Evolutionary conservation across 1,140 invertebrate genomes (phyloP).

Genomic region (Portunus trituberculatus): DNA sequence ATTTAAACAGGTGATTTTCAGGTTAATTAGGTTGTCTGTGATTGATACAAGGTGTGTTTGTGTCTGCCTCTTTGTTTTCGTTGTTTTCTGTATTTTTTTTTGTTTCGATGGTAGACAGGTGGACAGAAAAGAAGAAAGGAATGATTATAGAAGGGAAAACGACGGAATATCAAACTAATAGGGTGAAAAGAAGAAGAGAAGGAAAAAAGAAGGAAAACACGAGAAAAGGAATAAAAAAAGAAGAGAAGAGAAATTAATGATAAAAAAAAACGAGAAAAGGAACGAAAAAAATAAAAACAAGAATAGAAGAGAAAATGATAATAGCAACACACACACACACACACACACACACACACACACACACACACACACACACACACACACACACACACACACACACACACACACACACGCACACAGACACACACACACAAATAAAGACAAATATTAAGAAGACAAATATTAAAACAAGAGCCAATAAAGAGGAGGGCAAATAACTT

Average conservation of each 20-base stretch:
- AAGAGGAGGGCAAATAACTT: too few relatives aligned
- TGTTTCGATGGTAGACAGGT: neutral
- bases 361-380: slow-evolving; percentile 29
- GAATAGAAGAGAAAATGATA: too few relatives aligned
- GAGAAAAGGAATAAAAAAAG: neutral
- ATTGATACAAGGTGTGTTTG: too few relatives aligned
- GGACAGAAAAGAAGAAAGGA: too few relatives aligned
- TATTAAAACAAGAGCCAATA: slow-evolving; percentile 1
- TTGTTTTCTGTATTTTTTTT: neutral
- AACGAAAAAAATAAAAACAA: too few relatives aligned
- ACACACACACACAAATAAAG: slow-evolving; percentile 29
- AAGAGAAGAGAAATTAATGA: too few relatives aligned
- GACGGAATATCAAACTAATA: too few relatives aligned
- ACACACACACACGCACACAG: slow-evolving; percentile 27
- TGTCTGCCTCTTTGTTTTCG: too few relatives aligned
- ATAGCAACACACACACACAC: neutral
- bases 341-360: slow-evolving; percentile 41
- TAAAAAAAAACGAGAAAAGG: neutral
- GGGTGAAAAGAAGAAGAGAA: too few relatives aligned
- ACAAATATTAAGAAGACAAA: slow-evolving; percentile 40
- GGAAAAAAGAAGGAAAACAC: neutral
- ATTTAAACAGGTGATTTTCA: too few relatives aligned
- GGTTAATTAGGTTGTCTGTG: too few relatives aligned
- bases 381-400: slow-evolving; percentile 1
- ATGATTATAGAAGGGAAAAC: too few relatives aligned